Percentiles rank a stretch among this genome's conserved stretches.
Evolutionary conservation across 2,797 vertebrate species (phyloP).

Genomic region (Pseudomugil tenellus): DNA sequence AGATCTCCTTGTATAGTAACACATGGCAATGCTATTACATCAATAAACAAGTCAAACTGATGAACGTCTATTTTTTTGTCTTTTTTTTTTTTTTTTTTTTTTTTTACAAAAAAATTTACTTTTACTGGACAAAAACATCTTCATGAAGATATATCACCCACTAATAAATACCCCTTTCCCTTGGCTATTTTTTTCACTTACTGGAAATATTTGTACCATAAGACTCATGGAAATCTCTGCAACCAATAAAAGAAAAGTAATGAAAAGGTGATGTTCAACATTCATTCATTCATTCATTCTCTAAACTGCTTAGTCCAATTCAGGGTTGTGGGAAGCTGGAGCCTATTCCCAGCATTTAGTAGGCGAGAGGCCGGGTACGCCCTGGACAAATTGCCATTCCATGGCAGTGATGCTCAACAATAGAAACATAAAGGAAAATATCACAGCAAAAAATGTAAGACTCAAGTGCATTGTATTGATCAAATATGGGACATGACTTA

Average conservation of each 20-base stretch:
- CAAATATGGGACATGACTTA: slow-evolving; percentile 64
- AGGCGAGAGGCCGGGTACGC: too few relatives aligned
- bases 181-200: slow-evolving; percentile 69
- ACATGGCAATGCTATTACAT: slow-evolving; percentile 67
- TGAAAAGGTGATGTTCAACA: slow-evolving; percentile 54
- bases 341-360: too few relatives aligned
- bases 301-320: too few relatives aligned
- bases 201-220: slow-evolving; percentile 77
- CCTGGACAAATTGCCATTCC: too few relatives aligned
- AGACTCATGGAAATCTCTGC: slow-evolving; percentile 60
- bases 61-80: slow-evolving; percentile 63
- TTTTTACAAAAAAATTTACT: slow-evolving; percentile 68
- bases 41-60: slow-evolving; percentile 65
- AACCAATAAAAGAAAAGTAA: slow-evolving; percentile 51
- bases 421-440: slow-evolving; percentile 63
- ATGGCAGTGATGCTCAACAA: slow-evolving; percentile 43
- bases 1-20: slow-evolving; percentile 68
- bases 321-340: too few relatives aligned
- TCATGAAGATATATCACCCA: slow-evolving; percentile 71
- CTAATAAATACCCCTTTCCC: slow-evolving; percentile 81
- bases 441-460: slow-evolving; percentile 78
- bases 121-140: slow-evolving; percentile 70
- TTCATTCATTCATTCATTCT: too few relatives aligned
- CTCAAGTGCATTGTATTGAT: slow-evolving; percentile 77
- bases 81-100: slow-evolving; percentile 61